Evolutionary conservation across 2,888 invertebrate genomes (phyloP).

Genomic region (Fissipunctia ypsillon): DNA sequence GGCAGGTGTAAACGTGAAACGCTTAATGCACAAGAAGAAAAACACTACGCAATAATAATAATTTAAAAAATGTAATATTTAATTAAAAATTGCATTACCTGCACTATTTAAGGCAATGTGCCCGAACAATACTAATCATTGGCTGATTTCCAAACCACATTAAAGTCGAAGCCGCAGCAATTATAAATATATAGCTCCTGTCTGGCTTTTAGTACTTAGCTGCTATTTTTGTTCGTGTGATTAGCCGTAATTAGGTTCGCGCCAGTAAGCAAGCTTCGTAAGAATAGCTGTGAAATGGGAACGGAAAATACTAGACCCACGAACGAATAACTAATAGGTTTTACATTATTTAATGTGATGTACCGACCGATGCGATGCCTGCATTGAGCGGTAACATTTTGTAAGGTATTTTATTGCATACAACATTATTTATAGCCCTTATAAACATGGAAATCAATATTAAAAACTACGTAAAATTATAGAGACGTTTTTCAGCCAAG

Average conservation of each 20-base stretch:
- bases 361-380: neutral
- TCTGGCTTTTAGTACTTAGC: conserved; percentile 57
- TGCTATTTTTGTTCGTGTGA: conserved; percentile 61
- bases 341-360: neutral
- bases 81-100: conserved; percentile 11
- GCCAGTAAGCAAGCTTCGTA: conserved; percentile 52
- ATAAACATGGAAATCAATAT: neutral
- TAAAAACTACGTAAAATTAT: too few species aligned
- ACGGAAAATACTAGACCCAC: conserved; percentile 40
- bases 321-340: conserved; percentile 6
- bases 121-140: conserved; percentile 18
- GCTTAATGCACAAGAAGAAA: too few species aligned
- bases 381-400: neutral
- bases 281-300: conserved; percentile 60
- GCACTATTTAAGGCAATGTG: conserved; percentile 3
- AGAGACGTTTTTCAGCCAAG: too few species aligned
- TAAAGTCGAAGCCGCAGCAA: conserved; percentile 40
- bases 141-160: conserved; percentile 31
- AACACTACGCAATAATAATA: too few species aligned
- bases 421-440: neutral
- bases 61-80: neutral
- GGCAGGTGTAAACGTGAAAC: neutral
- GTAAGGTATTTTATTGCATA: neutral
- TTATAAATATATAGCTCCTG: conserved; percentile 61
- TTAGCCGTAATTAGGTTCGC: conserved; percentile 59